phyloP scores from a whole-genome alignment of 2,797 vertebrate species.

The Phaenicophaeus curvirostris region DNA sequence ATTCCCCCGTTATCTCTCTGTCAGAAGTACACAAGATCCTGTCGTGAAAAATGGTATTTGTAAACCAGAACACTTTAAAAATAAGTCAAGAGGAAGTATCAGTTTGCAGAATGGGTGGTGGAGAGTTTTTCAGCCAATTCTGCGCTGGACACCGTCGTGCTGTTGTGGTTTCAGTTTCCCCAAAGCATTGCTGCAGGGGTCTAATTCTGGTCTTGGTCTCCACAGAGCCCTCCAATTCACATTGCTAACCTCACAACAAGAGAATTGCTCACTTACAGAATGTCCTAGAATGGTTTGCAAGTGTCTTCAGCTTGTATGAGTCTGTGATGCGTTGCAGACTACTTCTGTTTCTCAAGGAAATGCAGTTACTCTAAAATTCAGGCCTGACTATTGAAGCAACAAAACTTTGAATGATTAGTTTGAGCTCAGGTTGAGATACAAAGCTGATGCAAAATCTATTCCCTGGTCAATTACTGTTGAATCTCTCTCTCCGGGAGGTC shows the following conservation, averaged over 20 bases:
- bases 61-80: background rate
- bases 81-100: constrained; percentile 32
- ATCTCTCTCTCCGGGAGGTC: background rate
- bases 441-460: background rate
- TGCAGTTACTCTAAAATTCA: background rate
- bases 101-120: background rate
- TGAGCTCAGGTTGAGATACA: background rate
- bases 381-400: background rate
- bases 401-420: background rate
- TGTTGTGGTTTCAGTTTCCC: constrained; percentile 4
- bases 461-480: accelerated
- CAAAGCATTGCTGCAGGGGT: background rate
- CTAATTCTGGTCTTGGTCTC: background rate
- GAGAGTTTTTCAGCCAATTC: background rate
- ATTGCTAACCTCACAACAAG: background rate
- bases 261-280: background rate
- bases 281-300: too few relatives aligned
- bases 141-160: background rate
- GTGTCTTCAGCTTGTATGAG: background rate
- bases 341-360: background rate
- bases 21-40: background rate
- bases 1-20: background rate
- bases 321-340: too few relatives aligned
- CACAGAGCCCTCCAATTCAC: accelerated
- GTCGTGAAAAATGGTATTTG: background rate